Evolutionary conservation across 2,797 vertebrate species (phyloP).

Genomic region (Notoglanidium macrostoma): DNA sequence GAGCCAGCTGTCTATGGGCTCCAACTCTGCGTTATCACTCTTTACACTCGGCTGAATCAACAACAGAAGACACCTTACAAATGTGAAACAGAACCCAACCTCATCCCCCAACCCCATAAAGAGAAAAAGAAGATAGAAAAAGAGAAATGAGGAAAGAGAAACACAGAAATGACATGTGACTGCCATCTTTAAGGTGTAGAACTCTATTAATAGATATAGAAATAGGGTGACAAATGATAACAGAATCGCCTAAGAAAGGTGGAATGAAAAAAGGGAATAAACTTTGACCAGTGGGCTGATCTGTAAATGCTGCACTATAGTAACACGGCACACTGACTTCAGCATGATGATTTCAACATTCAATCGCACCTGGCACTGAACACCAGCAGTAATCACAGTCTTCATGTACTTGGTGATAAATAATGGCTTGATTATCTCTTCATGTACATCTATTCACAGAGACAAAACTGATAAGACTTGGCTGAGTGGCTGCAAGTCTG

Average conservation of each 20-base stretch:
- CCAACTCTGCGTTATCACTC: constrained; percentile 91
- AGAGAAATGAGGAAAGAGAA: constrained; percentile 18
- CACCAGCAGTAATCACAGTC: constrained; percentile 14
- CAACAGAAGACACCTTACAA: constrained; percentile 89
- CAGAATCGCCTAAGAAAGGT: constrained; percentile 11
- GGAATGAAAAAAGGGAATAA: constrained; percentile 25
- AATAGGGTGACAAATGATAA: background rate
- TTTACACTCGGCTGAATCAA: constrained; percentile 93
- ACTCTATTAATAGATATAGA: background rate
- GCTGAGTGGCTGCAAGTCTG: background rate
- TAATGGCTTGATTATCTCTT: constrained; percentile 3
- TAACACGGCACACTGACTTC: constrained; percentile 13
- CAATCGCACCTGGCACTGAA: background rate
- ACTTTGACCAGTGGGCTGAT: constrained; percentile 57
- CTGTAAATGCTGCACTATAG: constrained; percentile 19
- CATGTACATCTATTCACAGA: background rate
- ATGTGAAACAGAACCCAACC: constrained; percentile 51
- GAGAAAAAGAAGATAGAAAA: constrained; percentile 35
- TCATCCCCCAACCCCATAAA: constrained; percentile 53
- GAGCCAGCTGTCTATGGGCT: constrained; percentile 99
- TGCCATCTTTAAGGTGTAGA: constrained; percentile 13
- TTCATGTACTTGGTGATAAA: constrained; percentile 8
- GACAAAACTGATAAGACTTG: background rate
- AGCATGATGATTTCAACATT: constrained; percentile 37
- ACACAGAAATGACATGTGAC: constrained; percentile 36